Conservation (phyloP, 2,888 invertebrate genomes). For the Xanthostigma xanthostigma region DNA sequence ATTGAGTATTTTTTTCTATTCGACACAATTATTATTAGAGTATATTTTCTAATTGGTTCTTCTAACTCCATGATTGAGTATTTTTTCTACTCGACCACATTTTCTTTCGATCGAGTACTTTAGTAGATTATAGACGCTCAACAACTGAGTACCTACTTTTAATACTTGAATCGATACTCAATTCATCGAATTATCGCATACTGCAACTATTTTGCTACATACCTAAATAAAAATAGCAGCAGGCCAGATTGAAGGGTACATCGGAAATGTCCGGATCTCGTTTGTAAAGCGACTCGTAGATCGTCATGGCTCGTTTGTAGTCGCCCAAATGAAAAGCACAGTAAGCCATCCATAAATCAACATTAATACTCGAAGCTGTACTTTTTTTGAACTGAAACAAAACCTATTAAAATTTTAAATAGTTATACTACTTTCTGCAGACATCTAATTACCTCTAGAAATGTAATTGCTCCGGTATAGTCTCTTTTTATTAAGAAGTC, state of each 20-base stretch:
- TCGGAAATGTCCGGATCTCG: constrained; percentile 41
- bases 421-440: constrained; percentile 4
- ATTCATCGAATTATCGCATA: neutral
- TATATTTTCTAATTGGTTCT: too few species aligned
- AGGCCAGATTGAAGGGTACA: constrained; percentile 67
- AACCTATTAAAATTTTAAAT: constrained; percentile 5
- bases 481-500: constrained; percentile 82
- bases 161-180: neutral
- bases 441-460: constrained; percentile 58
- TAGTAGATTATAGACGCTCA: neutral
- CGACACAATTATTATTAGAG: too few species aligned
- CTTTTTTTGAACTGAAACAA: constrained; percentile 36
- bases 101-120: too few species aligned
- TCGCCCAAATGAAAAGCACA: constrained; percentile 94
- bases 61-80: too few species aligned
- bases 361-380: constrained; percentile 33
- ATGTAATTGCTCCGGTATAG: constrained; percentile 85
- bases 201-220: constrained; percentile 27
- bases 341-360: constrained; percentile 82
- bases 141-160: neutral
- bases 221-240: constrained; percentile 91
- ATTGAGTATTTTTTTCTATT: too few species aligned
- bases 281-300: constrained; percentile 43
- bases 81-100: too few species aligned
- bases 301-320: constrained; percentile 65